Percentiles rank a stretch among this genome's conserved stretches.
Evolutionary conservation across 2,888 invertebrate species (phyloP).

Genomic region (Odontocerum albicorne): DNA sequence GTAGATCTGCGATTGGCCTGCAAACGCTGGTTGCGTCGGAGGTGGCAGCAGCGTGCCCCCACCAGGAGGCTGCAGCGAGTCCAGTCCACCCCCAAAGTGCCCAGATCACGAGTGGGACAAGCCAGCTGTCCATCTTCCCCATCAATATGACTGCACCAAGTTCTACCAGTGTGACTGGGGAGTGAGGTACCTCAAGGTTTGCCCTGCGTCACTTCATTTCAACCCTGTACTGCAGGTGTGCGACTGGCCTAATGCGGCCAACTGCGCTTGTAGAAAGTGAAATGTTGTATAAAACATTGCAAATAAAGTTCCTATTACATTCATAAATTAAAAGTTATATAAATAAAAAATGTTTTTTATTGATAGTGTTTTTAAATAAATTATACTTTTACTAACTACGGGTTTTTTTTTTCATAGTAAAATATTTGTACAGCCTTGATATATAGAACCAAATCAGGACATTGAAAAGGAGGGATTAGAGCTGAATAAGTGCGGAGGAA

Average conservation of each 20-base stretch:
- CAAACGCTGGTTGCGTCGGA: background rate
- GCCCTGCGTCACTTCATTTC: background rate
- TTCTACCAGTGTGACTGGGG: slow-evolving; percentile 10
- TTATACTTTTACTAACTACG: no score
- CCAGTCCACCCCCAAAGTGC: background rate
- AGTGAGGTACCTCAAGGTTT: background rate
- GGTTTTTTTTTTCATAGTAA: no score
- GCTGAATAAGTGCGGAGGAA: no score
- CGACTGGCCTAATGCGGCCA: slow-evolving; percentile 1
- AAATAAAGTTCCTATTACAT: no score
- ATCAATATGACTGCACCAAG: slow-evolving; percentile 3
- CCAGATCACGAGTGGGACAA: background rate
- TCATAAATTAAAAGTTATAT: no score
- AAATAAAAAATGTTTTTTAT: no score
- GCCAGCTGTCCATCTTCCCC: background rate
- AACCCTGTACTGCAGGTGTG: slow-evolving; percentile 1
- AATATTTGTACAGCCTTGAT: no score
- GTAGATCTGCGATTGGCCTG: no score
- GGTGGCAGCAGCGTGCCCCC: slow-evolving; percentile 1
- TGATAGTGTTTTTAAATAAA: no score
- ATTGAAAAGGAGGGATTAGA: no score
- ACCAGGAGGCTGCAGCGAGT: background rate
- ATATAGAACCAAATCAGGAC: no score
- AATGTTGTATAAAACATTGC: no score
- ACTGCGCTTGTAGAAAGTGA: background rate